Conservation (phyloP, 2,113 vertebrate genomes). For the Chaetodon trifascialis region DNA sequence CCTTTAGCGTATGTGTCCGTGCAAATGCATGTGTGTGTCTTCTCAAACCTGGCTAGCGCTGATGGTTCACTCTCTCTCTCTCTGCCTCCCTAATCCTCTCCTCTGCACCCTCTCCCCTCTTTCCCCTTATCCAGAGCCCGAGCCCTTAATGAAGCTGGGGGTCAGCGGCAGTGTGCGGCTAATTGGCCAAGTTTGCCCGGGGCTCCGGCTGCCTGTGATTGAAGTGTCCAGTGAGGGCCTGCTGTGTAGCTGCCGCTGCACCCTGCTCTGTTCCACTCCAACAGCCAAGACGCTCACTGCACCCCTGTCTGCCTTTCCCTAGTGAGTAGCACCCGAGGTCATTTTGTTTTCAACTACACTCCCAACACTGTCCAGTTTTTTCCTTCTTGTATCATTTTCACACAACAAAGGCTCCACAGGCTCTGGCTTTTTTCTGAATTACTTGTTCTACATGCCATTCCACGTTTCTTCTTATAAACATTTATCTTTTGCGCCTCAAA, state of each 20-base stretch:
- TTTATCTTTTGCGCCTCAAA: slow-evolving; percentile 36
- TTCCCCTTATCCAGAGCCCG: slow-evolving; percentile 66
- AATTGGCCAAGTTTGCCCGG: slow-evolving; percentile 83
- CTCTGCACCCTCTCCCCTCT: slow-evolving; percentile 18
- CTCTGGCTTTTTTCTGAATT: slow-evolving; percentile 20
- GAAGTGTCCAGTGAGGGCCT: slow-evolving; percentile 78
- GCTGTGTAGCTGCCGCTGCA: slow-evolving; percentile 64
- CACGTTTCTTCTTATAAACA: slow-evolving; percentile 19
- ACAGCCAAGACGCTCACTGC: slow-evolving; percentile 67
- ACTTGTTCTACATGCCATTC: background rate
- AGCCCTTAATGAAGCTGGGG: slow-evolving; percentile 84
- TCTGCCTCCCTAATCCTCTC: slow-evolving; percentile 48
- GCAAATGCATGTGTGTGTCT: slow-evolving; percentile 49
- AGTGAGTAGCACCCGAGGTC: slow-evolving; percentile 73
- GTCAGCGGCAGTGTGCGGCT: slow-evolving; percentile 79
- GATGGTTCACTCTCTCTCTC: slow-evolving; percentile 52
- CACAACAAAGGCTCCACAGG: background rate
- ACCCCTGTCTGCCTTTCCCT: slow-evolving; percentile 64
- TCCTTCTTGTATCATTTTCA: slow-evolving; percentile 37
- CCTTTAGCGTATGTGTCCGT: slow-evolving; percentile 54
- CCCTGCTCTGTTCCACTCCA: slow-evolving; percentile 74
- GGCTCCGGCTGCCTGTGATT: slow-evolving; percentile 80
- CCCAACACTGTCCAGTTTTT: slow-evolving; percentile 23
- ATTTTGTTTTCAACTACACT: slow-evolving; percentile 56
- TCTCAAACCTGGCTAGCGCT: slow-evolving; percentile 39